Evolutionary conservation across 2,888 invertebrate genomes (phyloP).

Genomic region (Polymixis lichenea): DNA sequence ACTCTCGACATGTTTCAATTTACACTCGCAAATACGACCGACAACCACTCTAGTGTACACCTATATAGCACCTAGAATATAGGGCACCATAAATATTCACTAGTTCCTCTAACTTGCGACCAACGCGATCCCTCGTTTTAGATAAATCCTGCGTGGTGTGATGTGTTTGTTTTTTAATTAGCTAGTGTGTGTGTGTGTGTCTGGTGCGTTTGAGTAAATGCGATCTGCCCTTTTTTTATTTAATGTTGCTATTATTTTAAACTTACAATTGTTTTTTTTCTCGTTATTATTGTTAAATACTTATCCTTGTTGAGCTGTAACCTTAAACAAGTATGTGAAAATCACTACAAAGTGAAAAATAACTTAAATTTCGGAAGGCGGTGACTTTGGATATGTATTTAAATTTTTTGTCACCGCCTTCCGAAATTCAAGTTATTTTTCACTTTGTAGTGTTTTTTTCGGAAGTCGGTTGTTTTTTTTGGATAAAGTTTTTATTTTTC

Average conservation of each 20-base stretch:
- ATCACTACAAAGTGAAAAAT: no score
- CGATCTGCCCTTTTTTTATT: background rate
- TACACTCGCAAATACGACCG: slow-evolving; percentile 87
- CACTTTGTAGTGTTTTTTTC: no score
- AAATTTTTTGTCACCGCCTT: no score
- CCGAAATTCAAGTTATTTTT: no score
- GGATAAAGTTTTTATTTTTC: no score
- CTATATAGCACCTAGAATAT: slow-evolving; percentile 67
- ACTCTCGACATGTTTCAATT: slow-evolving; percentile 89
- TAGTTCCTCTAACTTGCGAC: slow-evolving; percentile 47
- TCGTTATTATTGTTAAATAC: background rate
- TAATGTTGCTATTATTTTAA: background rate
- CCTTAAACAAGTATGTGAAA: background rate
- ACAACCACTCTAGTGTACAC: slow-evolving; percentile 75
- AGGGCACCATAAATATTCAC: slow-evolving; percentile 70
- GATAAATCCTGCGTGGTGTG: slow-evolving; percentile 26
- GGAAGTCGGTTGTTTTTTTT: no score
- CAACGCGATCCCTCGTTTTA: slow-evolving; percentile 41
- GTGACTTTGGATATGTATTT: no score
- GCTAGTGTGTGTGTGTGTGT: background rate
- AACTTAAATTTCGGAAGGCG: no score
- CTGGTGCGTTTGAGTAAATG: background rate
- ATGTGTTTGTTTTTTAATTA: slow-evolving; percentile 18
- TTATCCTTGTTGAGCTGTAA: background rate
- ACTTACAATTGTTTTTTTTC: background rate